Evolutionary conservation across 2,797 vertebrate species (phyloP).

Genomic region (Mus minutoides): DNA sequence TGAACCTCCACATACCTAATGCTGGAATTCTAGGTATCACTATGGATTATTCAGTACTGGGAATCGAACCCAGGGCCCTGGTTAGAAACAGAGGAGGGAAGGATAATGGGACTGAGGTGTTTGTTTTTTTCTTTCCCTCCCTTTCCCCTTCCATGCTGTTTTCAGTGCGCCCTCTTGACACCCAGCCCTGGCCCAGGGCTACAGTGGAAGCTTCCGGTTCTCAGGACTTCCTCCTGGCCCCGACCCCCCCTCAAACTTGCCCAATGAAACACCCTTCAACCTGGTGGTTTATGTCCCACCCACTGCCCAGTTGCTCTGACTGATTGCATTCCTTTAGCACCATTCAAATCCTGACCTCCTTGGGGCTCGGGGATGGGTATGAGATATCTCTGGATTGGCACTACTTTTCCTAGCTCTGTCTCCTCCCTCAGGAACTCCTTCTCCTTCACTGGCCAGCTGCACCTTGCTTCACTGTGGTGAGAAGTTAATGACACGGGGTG

Average conservation of each 20-base stretch:
- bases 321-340: not conserved
- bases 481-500: not conserved
- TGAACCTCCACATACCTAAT: not conserved
- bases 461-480: not conserved
- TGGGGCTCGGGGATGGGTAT: too few species aligned
- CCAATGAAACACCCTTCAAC: not conserved
- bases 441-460: not conserved
- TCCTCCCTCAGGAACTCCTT: not conserved
- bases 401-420: too few species aligned
- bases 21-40: not conserved
- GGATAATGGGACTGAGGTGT: too few species aligned
- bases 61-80: not conserved
- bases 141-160: not conserved
- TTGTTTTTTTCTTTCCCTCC: not conserved
- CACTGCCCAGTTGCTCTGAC: not conserved
- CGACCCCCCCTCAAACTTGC: not conserved
- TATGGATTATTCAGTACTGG: not conserved
- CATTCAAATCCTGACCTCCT: not conserved
- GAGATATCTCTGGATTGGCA: not conserved
- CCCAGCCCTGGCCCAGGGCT: not conserved
- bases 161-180: too few species aligned
- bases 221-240: not conserved
- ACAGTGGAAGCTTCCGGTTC: not conserved
- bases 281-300: accelerated
- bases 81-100: not conserved